phyloP scores from a whole-genome alignment of 2,797 vertebrate species.

The Spheniscus humboldti region DNA sequence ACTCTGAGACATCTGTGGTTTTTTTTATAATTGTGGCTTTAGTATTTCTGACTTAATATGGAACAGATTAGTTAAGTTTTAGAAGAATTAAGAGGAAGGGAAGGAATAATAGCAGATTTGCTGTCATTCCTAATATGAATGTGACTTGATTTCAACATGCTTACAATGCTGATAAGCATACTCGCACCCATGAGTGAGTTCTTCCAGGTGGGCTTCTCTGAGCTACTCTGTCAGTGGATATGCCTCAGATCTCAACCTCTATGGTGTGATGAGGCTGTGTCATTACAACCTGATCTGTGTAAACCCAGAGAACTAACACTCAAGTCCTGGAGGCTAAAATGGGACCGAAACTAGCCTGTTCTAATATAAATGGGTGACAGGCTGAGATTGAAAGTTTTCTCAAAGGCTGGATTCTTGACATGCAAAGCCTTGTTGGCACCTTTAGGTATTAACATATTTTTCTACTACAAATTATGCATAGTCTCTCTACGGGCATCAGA shows the following conservation, averaged over 20 bases:
- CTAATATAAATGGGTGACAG: neutral
- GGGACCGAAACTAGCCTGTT: neutral
- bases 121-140: neutral
- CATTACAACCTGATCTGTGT: neutral
- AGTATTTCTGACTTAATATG: neutral
- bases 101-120: neutral
- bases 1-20: neutral
- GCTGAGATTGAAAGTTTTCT: neutral
- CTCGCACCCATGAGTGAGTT: neutral
- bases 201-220: neutral
- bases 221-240: neutral
- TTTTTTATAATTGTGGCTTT: neutral
- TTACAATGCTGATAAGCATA: neutral
- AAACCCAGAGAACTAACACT: neutral
- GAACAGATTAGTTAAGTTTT: neutral
- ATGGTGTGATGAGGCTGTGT: accelerated
- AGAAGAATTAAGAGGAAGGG: neutral
- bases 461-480: neutral
- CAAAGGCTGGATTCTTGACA: neutral
- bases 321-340: neutral
- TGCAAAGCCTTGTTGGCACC: neutral
- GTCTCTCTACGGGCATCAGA: neutral
- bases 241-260: neutral
- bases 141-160: neutral
- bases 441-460: neutral